Evolutionary conservation across 2,113 vertebrate species (phyloP), one percentile per base, ranked within the genome.

Genomic region (Strix aluco): DNA sequence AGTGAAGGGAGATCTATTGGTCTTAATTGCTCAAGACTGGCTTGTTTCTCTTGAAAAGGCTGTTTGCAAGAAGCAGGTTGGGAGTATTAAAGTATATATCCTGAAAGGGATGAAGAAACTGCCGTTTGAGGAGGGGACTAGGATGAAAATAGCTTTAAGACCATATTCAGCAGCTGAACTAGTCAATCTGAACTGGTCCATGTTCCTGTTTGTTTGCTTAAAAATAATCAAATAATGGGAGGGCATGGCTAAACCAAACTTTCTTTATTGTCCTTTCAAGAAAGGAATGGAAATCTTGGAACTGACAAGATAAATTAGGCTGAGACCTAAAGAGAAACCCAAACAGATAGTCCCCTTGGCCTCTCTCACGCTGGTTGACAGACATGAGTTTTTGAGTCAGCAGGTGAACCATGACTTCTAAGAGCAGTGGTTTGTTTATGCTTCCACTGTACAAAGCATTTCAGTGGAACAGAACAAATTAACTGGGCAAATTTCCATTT

Each of bases 11-110:
- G 89, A 97, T 97, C 93, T 95, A 82, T 92, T 96, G 93, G 91
- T 93, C 95, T 96, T 96, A 97, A 96, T 94, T 95, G 88, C 95
- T 97, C 86, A 73, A 93, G 94, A 96, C 96, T 96, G 96, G 88
- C 80, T 95, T 97, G 71, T 94, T 97, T 96, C 94, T 94, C 77
- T 95, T 95, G 90, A 95, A 94, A 95, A 96, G 91, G 55, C 75
- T 92, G 89, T 75, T 96, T 95, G 73, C 92, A 94, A 90, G 90
- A 73, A 94, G 70, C 70, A 94, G 80, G 92, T 94, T 95, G 71
- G 42, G 86, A 81, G 73, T 81, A 84, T 97, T 96, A 93, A 95
- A 94, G 93, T 86, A 52, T 86, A 69, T 95, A 90, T 78, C 71
- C 77, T 88, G 61, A 91, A 78, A 95, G 54, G 38, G 79, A 59